phyloP scores from a whole-genome alignment of 1,140 invertebrate species.

The Drosophila orena region DNA sequence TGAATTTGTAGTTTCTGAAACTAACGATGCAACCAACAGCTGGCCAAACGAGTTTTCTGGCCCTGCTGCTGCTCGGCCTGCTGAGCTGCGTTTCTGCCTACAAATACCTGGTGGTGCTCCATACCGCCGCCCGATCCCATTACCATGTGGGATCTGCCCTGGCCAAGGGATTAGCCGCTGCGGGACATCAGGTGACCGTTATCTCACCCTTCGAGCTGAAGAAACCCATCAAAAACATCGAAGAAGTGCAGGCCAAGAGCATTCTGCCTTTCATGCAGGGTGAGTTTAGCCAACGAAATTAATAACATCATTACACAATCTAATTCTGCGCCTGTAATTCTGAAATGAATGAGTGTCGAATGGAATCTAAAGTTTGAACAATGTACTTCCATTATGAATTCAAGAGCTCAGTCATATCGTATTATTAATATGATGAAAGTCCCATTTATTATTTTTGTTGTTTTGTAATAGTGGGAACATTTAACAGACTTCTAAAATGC shows the following conservation, averaged over 20 bases:
- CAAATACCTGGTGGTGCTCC: slow-evolving; percentile 85
- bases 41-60: slow-evolving; percentile 48
- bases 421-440: no score
- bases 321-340: background rate
- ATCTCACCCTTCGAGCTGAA: slow-evolving; percentile 86
- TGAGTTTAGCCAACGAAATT: slow-evolving; percentile 26
- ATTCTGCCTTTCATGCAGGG: slow-evolving; percentile 45
- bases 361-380: background rate
- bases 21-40: slow-evolving; percentile 19
- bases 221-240: slow-evolving; percentile 85
- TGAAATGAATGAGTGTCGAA: background rate
- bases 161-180: slow-evolving; percentile 86
- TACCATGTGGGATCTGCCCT: slow-evolving; percentile 86
- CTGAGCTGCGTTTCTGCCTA: slow-evolving; percentile 63
- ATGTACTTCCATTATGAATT: background rate
- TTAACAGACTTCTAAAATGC: no score
- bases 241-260: slow-evolving; percentile 80
- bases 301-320: background rate
- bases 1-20: background rate
- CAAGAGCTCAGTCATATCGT: background rate
- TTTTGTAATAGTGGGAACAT: background rate
- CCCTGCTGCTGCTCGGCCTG: slow-evolving; percentile 46
- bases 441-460: background rate
- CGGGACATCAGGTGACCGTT: slow-evolving; percentile 87
- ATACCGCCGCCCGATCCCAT: slow-evolving; percentile 86